Evolutionary conservation across 2,113 vertebrate species (phyloP).

Genomic region (Leptobrachium ailaonicum): DNA sequence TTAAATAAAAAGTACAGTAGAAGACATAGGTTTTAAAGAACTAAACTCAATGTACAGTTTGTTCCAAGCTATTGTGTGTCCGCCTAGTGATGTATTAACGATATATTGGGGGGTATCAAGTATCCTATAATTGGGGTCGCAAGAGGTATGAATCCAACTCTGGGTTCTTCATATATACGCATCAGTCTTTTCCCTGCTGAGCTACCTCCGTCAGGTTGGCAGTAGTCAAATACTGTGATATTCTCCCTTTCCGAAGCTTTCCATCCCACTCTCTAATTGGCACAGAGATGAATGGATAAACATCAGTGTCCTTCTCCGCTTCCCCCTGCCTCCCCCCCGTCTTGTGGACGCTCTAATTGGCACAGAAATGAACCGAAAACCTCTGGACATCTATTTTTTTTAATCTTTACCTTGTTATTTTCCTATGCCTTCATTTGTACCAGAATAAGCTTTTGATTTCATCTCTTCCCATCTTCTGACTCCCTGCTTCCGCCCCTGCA

Average conservation of each 20-base stretch:
- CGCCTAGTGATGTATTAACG: too few relatives aligned
- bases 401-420: constrained; percentile 44
- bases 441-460: constrained; percentile 40
- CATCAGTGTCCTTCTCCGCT: constrained; percentile 28
- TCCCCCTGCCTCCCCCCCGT: constrained; percentile 8
- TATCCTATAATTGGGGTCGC: neutral
- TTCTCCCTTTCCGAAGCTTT: constrained; percentile 24
- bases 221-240: constrained; percentile 16
- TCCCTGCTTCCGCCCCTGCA: constrained; percentile 19
- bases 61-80: too few relatives aligned
- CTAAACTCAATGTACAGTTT: too few relatives aligned
- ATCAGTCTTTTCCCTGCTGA: neutral
- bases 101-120: neutral
- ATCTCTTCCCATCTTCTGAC: constrained; percentile 39
- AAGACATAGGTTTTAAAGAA: too few relatives aligned
- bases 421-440: constrained; percentile 40
- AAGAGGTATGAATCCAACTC: neutral
- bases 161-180: neutral
- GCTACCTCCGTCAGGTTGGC: neutral
- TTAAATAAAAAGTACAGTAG: too few relatives aligned
- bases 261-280: constrained; percentile 48
- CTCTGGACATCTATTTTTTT: constrained; percentile 20
- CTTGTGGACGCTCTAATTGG: constrained; percentile 42
- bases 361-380: constrained; percentile 39
- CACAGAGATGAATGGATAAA: constrained; percentile 46